phyloP scores from a whole-genome alignment of 1,140 invertebrate species.

The Heliconius hewitsoni region DNA sequence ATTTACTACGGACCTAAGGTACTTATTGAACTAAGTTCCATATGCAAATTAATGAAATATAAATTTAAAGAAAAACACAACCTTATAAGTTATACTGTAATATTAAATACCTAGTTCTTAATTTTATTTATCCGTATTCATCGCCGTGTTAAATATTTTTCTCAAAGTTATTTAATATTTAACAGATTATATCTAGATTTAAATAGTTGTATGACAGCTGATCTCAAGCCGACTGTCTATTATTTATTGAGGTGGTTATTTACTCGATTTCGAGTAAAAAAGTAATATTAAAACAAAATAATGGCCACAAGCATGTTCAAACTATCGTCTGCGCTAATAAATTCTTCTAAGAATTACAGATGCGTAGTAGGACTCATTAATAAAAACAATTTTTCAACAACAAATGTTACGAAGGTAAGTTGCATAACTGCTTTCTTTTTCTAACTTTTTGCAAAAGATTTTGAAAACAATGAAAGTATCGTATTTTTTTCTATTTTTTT shows the following conservation, averaged over 20 bases:
- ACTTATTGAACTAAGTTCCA: no score
- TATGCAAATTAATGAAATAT: no score
- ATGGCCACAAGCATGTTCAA: conserved; percentile 72
- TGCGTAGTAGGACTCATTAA: conserved; percentile 58
- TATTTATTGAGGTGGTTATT: conserved; percentile 10
- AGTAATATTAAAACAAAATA: conserved; percentile 39
- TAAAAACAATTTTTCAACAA: conserved; percentile 62
- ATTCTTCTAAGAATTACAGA: conserved; percentile 65
- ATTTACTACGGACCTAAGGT: no score
- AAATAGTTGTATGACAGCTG: not conserved
- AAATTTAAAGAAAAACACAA: no score
- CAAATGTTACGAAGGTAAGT: conserved; percentile 69
- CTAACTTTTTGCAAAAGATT: not conserved
- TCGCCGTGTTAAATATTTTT: not conserved
- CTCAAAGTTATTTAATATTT: not conserved
- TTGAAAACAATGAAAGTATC: conserved; percentile 14
- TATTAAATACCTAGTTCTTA: not conserved
- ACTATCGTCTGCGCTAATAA: conserved; percentile 57
- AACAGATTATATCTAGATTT: not conserved
- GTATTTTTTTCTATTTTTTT: not conserved
- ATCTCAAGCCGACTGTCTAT: conserved; percentile 12
- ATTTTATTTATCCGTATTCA: not conserved
- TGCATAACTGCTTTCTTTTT: conserved; percentile 62
- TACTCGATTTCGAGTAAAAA: not conserved
- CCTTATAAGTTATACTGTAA: no score